These are phyloP conservation scores for Buathra laborator DNA, from an alignment of 2,888 invertebrate species.

Conservation along the genomic window DNA sequence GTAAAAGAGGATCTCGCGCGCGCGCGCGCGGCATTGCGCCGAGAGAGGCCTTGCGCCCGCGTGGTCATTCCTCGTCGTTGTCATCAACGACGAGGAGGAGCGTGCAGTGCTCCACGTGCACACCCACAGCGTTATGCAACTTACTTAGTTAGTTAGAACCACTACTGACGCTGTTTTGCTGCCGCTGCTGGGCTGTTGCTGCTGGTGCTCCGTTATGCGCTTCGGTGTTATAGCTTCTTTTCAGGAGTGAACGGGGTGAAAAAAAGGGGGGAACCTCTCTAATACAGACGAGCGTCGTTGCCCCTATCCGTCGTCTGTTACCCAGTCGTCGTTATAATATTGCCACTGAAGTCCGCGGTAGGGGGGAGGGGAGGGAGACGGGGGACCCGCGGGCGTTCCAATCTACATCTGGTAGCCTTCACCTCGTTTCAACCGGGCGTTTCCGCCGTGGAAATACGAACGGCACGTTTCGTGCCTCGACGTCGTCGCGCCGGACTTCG, in stretches of 20 bases:
- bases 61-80: conserved; percentile 58
- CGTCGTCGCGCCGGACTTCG: conserved; percentile 62
- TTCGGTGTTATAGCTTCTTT: conserved; percentile 34
- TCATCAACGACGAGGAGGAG: conserved; percentile 58
- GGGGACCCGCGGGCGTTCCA: conserved; percentile 68
- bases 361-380: conserved; percentile 3
- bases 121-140: conserved; percentile 77
- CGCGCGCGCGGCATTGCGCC: conserved; percentile 15
- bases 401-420: conserved; percentile 81
- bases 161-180: neutral
- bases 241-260: conserved; percentile 21
- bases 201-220: conserved; percentile 45
- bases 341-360: conserved; percentile 57
- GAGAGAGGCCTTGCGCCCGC: conserved; percentile 61
- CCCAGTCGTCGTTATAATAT: conserved; percentile 60
- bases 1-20: neutral
- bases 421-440: conserved; percentile 83
- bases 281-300: conserved; percentile 51
- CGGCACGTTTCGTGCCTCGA: conserved; percentile 66
- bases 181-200: neutral
- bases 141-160: conserved; percentile 60
- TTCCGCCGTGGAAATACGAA: conserved; percentile 80
- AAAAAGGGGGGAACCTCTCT: conserved; percentile 26
- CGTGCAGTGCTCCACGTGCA: conserved; percentile 71
- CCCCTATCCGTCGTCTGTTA: conserved; percentile 47